Percentiles rank a stretch among this genome's conserved stretches.
Conservation (phyloP, 2,113 vertebrate species). For the Otus sunia region DNA sequence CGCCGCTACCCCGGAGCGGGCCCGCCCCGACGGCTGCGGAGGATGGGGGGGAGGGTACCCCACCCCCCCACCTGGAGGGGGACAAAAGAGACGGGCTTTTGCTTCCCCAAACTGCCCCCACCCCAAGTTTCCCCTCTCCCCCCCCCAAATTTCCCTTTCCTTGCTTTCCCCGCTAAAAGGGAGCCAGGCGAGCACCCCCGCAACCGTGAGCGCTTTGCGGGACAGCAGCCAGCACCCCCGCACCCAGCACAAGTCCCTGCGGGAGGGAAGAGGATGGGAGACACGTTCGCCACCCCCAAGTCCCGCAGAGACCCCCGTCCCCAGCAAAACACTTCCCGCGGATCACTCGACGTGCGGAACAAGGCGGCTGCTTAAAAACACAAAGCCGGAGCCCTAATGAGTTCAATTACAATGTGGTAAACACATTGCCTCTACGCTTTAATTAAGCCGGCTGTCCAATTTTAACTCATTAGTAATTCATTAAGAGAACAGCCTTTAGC, state of each 20-base stretch:
- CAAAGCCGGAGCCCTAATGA: conserved; percentile 81
- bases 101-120: background rate
- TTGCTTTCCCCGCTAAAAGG: background rate
- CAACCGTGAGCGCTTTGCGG: background rate
- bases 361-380: conserved; percentile 72
- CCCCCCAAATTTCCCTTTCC: background rate
- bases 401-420: conserved; percentile 88
- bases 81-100: background rate
- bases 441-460: conserved; percentile 87
- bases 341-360: conserved; percentile 42
- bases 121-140: background rate
- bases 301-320: background rate
- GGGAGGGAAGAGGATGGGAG: background rate
- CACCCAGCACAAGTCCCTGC: background rate
- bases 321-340: conserved; percentile 36
- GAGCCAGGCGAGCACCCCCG: fast-evolving
- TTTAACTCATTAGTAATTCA: conserved; percentile 88
- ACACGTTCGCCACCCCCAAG: too few species aligned
- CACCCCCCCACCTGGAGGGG: background rate
- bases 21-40: background rate
- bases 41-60: background rate
- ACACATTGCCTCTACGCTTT: conserved; percentile 84
- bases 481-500: conserved; percentile 81
- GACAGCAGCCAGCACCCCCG: background rate
- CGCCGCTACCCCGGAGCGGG: background rate